Percentiles rank a stretch among this genome's conserved stretches.
Conservation (phyloP, 2,113 vertebrate genomes). For the Tychaedon coryphoeus region DNA sequence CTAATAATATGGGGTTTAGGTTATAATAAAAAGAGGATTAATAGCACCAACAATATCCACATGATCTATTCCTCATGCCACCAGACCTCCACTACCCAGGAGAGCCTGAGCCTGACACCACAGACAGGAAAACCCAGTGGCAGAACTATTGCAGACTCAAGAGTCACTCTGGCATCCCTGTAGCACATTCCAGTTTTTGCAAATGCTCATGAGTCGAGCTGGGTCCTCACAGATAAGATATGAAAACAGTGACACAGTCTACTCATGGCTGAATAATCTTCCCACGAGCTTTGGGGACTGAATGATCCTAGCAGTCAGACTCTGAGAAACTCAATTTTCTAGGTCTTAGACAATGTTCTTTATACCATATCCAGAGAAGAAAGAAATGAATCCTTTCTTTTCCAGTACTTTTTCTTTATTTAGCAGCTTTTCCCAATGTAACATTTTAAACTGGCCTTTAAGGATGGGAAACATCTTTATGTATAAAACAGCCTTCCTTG, state of each 20-base stretch:
- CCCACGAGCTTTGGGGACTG: neutral
- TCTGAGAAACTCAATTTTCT: neutral
- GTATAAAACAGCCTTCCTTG: neutral
- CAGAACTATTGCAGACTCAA: neutral
- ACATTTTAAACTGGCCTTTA: neutral
- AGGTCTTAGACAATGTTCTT: neutral
- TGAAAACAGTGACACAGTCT: neutral
- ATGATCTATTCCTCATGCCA: neutral
- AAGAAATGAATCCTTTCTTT: neutral
- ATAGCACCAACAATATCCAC: neutral
- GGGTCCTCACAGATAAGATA: slow-evolving; percentile 22
- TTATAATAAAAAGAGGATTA: neutral
- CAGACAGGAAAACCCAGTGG: neutral
- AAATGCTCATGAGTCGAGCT: neutral
- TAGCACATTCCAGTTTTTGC: neutral
- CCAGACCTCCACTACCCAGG: neutral
- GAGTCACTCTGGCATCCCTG: neutral
- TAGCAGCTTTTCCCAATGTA: neutral
- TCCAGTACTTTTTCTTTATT: neutral
- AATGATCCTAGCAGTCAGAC: neutral
- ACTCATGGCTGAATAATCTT: neutral
- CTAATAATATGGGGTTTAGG: neutral
- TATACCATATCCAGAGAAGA: neutral
- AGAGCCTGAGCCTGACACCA: neutral
- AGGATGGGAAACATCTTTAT: neutral